phyloP scores from a whole-genome alignment of 2,113 vertebrate genomes.

The Erythrolamprus reginae region DNA sequence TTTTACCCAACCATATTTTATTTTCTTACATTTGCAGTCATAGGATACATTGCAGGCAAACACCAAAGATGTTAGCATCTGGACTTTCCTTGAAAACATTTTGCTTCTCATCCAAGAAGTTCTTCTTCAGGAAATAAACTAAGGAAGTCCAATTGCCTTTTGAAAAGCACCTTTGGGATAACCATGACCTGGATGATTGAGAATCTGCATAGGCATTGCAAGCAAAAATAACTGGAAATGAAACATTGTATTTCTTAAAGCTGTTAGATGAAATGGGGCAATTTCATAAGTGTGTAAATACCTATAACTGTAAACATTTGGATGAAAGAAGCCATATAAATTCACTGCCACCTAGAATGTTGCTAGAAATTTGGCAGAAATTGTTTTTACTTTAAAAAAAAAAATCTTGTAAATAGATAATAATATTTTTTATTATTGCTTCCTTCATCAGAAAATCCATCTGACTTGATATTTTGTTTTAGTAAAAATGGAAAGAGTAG shows the following conservation, averaged over 20 bases:
- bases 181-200: not conserved
- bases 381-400: not conserved
- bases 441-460: not conserved
- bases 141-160: not conserved
- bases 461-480: not conserved
- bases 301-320: not conserved
- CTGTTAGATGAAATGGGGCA: not conserved
- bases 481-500: not conserved
- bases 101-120: not conserved
- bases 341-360: not conserved
- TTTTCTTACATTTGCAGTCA: constrained; percentile 13
- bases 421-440: not conserved
- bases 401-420: not conserved
- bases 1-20: not conserved
- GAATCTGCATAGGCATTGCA: not conserved
- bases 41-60: constrained; percentile 22
- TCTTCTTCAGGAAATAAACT: not conserved
- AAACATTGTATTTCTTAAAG: not conserved
- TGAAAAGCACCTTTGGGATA: not conserved
- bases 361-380: not conserved
- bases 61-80: constrained; percentile 3
- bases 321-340: not conserved
- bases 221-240: not conserved
- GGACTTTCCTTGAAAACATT: constrained; percentile 9
- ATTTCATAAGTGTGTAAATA: not conserved